These are phyloP conservation scores for Mormyrus iriodes DNA, from an alignment of 2,113 vertebrate species.

Conservation along the genomic window DNA sequence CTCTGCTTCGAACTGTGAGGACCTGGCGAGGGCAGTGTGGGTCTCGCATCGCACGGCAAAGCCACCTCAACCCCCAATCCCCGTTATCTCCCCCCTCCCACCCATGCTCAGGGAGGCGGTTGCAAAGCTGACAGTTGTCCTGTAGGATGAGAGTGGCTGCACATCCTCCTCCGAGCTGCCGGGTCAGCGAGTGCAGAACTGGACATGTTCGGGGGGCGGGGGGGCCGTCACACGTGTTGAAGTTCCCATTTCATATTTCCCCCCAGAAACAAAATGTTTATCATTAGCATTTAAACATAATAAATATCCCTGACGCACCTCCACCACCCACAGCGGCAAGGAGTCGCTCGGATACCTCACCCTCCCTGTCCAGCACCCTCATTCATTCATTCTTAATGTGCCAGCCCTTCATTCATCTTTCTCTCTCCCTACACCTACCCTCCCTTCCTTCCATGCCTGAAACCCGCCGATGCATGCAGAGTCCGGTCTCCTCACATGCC, in stretches of 20 bases:
- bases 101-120: neutral
- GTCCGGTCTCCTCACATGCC: neutral
- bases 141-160: too few relatives aligned
- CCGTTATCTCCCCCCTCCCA: neutral
- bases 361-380: neutral
- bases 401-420: conserved; percentile 19
- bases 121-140: too few relatives aligned
- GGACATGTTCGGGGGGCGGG: neutral
- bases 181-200: neutral
- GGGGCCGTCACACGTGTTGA: neutral
- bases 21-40: neutral
- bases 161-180: conserved; percentile 3
- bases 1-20: neutral
- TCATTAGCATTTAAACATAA: neutral
- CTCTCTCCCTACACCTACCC: neutral
- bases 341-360: neutral
- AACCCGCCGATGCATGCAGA: neutral
- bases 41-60: neutral
- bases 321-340: neutral
- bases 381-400: conserved; percentile 23
- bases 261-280: neutral
- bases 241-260: neutral
- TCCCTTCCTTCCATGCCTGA: neutral
- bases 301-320: neutral
- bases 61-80: neutral